Evolutionary conservation across 2,113 vertebrate genomes (phyloP).

Genomic region (Hydrolagus affinis): DNA sequence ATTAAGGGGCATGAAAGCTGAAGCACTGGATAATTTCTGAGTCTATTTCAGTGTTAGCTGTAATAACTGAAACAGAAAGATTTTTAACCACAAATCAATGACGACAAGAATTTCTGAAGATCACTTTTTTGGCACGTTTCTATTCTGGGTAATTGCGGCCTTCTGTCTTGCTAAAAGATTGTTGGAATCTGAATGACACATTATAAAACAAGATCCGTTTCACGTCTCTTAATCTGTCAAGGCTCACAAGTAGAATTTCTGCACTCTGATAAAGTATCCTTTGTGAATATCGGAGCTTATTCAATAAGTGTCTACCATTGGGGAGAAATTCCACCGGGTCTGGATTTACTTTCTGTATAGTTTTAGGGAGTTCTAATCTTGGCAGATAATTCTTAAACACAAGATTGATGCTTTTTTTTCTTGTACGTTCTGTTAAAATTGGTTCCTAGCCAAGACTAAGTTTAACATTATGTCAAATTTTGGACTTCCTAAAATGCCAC

Average conservation of each 20-base stretch:
- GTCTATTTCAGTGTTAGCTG: background rate
- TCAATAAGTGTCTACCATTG: too few relatives aligned
- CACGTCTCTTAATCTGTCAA: background rate
- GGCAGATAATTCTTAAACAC: too few relatives aligned
- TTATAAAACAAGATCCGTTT: background rate
- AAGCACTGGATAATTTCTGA: slow-evolving; percentile 6
- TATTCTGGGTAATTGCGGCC: background rate
- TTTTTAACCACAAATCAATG: background rate
- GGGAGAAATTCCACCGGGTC: too few relatives aligned
- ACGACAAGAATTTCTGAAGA: background rate
- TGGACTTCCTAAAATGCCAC: too few relatives aligned
- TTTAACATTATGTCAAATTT: too few relatives aligned
- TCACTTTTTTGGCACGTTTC: background rate
- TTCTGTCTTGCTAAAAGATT: background rate
- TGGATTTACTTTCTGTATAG: too few relatives aligned
- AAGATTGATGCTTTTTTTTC: too few relatives aligned
- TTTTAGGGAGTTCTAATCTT: too few relatives aligned
- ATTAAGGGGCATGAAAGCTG: background rate
- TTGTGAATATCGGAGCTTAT: too few relatives aligned
- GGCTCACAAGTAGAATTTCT: background rate
- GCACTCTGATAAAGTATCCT: too few relatives aligned
- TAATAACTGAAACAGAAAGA: background rate
- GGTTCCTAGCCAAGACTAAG: too few relatives aligned
- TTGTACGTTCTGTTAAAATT: too few relatives aligned
- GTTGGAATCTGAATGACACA: background rate